Evolutionary conservation across 1,140 invertebrate species (phyloP), one percentile per base, ranked within the genome.

Genomic region (Tachypleus tridentatus): DNA sequence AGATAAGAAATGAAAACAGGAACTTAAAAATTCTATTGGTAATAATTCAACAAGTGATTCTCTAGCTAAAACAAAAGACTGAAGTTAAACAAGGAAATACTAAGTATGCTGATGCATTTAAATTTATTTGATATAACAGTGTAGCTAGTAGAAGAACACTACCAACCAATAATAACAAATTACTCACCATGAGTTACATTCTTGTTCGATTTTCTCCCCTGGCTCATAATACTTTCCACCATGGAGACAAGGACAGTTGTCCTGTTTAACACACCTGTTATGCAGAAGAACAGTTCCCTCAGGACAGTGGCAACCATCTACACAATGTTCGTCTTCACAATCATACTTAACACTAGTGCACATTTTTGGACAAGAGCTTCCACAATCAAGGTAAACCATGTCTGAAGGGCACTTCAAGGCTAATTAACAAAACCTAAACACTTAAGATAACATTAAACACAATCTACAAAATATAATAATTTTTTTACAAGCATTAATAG

Each of bases 261-360:
- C 60, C 5, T 66, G 51, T 48, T 61, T 50, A 3, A 76, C 61
- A 64, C 77, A 78, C 2, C 9, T 50, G 47, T 84, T 81, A 63
- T 91, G 83, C 9, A 64, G 60, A 4, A 88, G 76, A 3, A 89
- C 80, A 0, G 83, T 84, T 2, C 86, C 87, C 9, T 80, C 74
- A 0, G 89, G 88, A 77, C 91, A 94, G 76, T 87, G 91, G 73
- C 91, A 94, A 5, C 91, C 90, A 73, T 92, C 89, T 52, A 87
- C 84, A 72, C 91, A 93, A 5, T 62, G 61, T 8, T 64, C 48
- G 9, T 63, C 65, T 59, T 64, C 64, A 58, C 68, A 69, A 10
- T 67, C 68, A 47, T 64, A 65, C 7, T 61, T 57, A 1, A 63
- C 64, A 3, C 57, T 62, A 52, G 50, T 64, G 62, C 77, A 78